Percentiles rank a stretch among this genome's conserved stretches.
phyloP scores from a whole-genome alignment of 2,888 invertebrate species.

The Pantelozetes paolii region DNA sequence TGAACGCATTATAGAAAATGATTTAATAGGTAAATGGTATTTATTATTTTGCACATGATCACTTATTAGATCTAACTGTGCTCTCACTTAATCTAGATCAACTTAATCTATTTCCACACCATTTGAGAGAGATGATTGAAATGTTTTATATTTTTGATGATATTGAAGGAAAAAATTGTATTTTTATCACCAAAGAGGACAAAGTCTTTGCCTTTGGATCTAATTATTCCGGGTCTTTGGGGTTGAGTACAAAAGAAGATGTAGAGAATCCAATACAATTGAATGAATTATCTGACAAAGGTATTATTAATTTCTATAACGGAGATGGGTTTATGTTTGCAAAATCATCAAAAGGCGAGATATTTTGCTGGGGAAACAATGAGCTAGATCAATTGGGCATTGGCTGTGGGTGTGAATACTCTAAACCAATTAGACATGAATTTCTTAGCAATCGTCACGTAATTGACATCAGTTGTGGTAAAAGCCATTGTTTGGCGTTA shows the following conservation, averaged over 20 bases:
- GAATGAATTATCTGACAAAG: neutral
- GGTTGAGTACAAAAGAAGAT: neutral
- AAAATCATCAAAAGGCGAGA: neutral
- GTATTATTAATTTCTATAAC: neutral
- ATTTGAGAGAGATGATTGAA: neutral
- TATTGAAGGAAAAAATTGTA: neutral
- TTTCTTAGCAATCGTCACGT: neutral
- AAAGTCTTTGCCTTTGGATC: neutral
- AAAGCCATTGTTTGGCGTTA: neutral
- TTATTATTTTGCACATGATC: neutral
- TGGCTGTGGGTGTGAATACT: neutral
- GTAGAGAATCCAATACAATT: neutral
- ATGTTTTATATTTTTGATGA: neutral
- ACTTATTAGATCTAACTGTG: neutral
- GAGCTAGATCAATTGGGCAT: neutral
- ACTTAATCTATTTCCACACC: neutral
- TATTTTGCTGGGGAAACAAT: neutral
- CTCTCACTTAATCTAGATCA: neutral
- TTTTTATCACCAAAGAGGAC: neutral
- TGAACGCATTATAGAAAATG: neutral
- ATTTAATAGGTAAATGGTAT: neutral
- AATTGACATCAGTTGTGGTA: neutral
- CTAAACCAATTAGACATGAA: neutral
- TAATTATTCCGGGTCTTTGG: neutral
- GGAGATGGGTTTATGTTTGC: neutral